Evolutionary conservation across 2,113 vertebrate genomes (phyloP).

Genomic region (Ginglymostoma cirratum): DNA sequence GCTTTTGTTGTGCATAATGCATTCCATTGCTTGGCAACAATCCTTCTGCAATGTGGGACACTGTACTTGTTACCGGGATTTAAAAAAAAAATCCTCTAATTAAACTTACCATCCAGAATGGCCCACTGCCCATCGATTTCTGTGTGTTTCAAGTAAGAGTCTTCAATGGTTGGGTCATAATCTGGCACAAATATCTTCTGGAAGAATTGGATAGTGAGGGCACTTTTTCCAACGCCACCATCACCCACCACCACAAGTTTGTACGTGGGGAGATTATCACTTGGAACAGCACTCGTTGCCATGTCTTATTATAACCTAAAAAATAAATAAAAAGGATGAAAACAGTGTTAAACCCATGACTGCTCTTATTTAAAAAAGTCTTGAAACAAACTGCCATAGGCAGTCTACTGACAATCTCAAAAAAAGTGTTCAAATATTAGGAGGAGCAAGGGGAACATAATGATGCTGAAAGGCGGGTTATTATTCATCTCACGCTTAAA

Average conservation of each 20-base stretch:
- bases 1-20: neutral
- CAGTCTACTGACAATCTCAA: neutral
- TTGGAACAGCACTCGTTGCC: constrained; percentile 92
- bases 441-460: neutral
- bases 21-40: neutral
- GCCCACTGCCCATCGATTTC: constrained; percentile 98
- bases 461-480: neutral
- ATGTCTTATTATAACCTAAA: constrained; percentile 68
- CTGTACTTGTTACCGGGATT: neutral
- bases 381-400: neutral
- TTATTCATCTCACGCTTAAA: neutral
- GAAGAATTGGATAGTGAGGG: constrained; percentile 98
- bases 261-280: constrained; percentile 94
- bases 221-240: constrained; percentile 93
- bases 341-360: neutral
- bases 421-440: neutral
- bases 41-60: neutral
- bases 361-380: neutral
- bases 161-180: constrained; percentile 97
- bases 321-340: constrained; percentile 43
- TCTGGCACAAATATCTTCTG: constrained; percentile 99
- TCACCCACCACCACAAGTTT: constrained; percentile 97
- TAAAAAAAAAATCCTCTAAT: neutral
- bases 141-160: constrained; percentile 95
- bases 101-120: constrained; percentile 84